Base-by-base conservation (phyloP, 23 tunicate genomes). In the Halocynthia roretzi region DNA sequence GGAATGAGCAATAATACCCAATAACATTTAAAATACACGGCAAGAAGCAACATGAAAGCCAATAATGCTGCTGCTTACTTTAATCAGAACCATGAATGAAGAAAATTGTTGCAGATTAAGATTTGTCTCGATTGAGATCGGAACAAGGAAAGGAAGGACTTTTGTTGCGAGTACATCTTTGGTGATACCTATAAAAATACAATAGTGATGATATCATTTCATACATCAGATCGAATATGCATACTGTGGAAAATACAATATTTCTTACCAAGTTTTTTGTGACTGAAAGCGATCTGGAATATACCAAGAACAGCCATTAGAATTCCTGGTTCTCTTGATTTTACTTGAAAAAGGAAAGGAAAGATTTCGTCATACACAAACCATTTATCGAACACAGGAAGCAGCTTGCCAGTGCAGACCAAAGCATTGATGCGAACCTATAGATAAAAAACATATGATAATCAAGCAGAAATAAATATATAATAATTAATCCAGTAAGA, bases 301-400 rank as follows among this genome's bases (percentile, higher is more conserved):
- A 93, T 67, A 17, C 98, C 98, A 22, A 93, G 86, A 11, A 87
- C 80, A 7, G 88, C 98, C 94, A 93, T 87, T 20, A 93, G 71
- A 48, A 93, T 77, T n/a, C 98, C 98, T 22, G 98, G 94, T 70
- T 87, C 94, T 63, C 87, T 68, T 8, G 85, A 83, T 10, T 73
- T 68, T 5, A 93, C 76, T 58, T 87, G 82, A 17, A 74, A 86
- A 44, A 93, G 80, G 21, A 77, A 76, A n/a, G 81, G 68, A 51
- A 93, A 56, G 55, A 93, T 62, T 56, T 87, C 86, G 55, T 93
- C 98, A 56, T 87, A 87, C n/a, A 83, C 77, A 56, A 77, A 84
- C 98, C 98, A 93, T 51, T 84, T 87, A 78, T 93, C 98, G 63
- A 93, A 83, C 67, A 21, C 52, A 6, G 94, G 75, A 7, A 93